A percentile compares a stretch with the other conserved stretches of the same genome.
Evolutionary conservation across 2,888 invertebrate species (phyloP).

Genomic region (Ischnus inquisitorius): DNA sequence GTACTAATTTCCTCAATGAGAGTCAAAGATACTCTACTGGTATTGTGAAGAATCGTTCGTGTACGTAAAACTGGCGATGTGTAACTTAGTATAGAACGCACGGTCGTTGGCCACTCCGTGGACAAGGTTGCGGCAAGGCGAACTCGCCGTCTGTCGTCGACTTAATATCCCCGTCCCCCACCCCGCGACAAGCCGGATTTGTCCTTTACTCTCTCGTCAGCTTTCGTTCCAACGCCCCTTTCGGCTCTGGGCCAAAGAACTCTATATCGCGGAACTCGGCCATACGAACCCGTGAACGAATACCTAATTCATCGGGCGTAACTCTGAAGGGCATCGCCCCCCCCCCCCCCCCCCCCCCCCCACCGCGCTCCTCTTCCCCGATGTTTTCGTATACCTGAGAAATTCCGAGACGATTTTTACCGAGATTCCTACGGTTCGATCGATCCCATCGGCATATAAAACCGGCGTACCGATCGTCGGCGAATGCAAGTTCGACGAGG

Average conservation of each 20-base stretch:
- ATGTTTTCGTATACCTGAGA: constrained; percentile 31
- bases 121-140: constrained; percentile 80
- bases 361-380: background rate
- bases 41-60: constrained; percentile 47
- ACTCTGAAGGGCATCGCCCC: constrained; percentile 32
- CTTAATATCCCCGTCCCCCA: constrained; percentile 43
- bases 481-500: constrained; percentile 10
- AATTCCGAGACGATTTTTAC: constrained; percentile 27
- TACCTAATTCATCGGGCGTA: constrained; percentile 41
- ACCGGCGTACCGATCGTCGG: background rate
- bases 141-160: constrained; percentile 68
- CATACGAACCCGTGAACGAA: constrained; percentile 22
- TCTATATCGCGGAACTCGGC: constrained; percentile 58
- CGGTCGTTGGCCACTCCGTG: constrained; percentile 78
- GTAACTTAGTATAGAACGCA: constrained; percentile 63
- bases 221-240: constrained; percentile 55
- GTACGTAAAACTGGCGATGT: constrained; percentile 66
- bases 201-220: constrained; percentile 29
- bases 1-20: no score
- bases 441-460: constrained; percentile 27
- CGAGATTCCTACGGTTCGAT: background rate
- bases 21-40: constrained; percentile 19
- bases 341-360: background rate
- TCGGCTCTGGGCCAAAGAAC: constrained; percentile 70
- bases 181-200: background rate